phyloP scores from a whole-genome alignment of 2,113 vertebrate genomes.

The Ramphastos sulfuratus region DNA sequence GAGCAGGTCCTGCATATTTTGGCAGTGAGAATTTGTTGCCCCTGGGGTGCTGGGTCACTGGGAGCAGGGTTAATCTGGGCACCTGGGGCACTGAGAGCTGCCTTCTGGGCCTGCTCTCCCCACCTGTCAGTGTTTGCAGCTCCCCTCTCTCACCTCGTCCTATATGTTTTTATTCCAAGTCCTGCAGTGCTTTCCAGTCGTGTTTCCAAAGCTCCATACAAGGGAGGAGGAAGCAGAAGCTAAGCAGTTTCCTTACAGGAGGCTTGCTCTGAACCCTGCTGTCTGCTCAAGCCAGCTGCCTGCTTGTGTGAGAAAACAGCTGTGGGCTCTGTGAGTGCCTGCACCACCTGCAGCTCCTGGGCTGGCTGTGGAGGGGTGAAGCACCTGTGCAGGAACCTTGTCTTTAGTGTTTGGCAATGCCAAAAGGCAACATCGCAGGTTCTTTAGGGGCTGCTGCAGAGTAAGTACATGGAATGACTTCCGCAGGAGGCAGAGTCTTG shows the following conservation, averaged over 20 bases:
- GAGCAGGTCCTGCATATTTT: neutral
- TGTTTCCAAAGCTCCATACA: neutral
- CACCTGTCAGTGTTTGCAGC: neutral
- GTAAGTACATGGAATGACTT: neutral
- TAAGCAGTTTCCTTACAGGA: neutral
- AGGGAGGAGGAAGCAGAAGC: neutral
- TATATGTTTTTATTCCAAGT: neutral
- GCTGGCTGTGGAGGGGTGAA: neutral
- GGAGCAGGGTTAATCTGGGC: neutral
- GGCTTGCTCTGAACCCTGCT: neutral
- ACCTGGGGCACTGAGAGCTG: neutral
- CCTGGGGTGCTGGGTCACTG: neutral
- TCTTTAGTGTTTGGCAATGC: neutral
- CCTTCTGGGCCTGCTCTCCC: rapidly evolving
- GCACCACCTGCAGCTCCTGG: neutral
- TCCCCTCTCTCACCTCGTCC: neutral
- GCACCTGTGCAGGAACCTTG: neutral
- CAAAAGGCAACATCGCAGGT: neutral
- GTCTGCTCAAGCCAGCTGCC: neutral
- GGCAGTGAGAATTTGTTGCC: neutral
- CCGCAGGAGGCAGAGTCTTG: neutral
- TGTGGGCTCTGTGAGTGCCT: neutral
- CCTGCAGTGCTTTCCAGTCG: neutral
- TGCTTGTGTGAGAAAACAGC: neutral
- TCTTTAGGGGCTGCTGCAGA: neutral